phyloP scores from a whole-genome alignment of 2,797 vertebrate genomes.

The Diglossa cyanea region DNA sequence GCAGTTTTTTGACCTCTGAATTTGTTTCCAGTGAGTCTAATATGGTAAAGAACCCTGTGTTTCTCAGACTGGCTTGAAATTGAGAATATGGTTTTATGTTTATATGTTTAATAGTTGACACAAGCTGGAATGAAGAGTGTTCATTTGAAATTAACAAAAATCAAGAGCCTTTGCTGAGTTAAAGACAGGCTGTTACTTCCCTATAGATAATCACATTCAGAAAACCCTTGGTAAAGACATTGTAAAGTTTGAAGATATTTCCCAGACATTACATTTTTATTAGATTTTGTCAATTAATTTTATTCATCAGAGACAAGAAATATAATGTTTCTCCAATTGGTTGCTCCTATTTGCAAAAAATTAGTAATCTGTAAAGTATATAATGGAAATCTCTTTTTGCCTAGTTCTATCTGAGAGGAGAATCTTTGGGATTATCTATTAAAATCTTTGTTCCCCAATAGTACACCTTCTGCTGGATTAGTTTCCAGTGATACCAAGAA shows the following conservation, averaged over 20 bases:
- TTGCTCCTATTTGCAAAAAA: neutral
- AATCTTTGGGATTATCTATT: neutral
- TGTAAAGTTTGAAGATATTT: neutral
- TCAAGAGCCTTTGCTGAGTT: neutral
- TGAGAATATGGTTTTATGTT: neutral
- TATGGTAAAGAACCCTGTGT: neutral
- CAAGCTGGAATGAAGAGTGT: neutral
- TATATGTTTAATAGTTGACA: neutral
- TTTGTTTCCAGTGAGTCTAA: neutral
- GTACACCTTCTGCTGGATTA: neutral
- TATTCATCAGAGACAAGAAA: neutral
- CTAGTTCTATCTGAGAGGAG: neutral
- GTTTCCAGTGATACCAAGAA: neutral
- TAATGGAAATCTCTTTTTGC: neutral
- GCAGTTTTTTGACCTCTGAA: neutral
- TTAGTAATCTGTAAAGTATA: neutral
- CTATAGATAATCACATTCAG: neutral
- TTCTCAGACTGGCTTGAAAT: neutral
- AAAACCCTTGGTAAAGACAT: neutral
- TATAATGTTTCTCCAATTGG: neutral
- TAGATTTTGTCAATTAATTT: neutral
- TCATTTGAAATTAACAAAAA: neutral
- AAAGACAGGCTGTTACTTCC: neutral
- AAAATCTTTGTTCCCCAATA: neutral
- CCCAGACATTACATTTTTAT: neutral